phyloP scores from a whole-genome alignment of 2,888 invertebrate species.

The Willowsia nigromaculata region DNA sequence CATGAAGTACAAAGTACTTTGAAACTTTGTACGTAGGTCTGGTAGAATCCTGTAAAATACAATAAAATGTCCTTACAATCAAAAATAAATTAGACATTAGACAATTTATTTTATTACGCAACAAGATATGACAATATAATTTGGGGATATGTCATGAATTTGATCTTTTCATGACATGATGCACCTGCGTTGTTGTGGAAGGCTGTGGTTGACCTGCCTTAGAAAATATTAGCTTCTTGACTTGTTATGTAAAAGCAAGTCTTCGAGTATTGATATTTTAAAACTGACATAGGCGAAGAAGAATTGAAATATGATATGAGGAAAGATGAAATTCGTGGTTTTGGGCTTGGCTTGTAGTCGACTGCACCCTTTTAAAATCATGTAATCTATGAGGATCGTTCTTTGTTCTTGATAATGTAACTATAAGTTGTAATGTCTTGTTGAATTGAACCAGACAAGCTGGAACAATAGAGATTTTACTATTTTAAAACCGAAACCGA shows the following conservation, averaged over 20 bases:
- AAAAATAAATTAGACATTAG: not conserved
- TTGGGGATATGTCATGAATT: not conserved
- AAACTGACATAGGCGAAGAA: not conserved
- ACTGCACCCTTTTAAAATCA: slow-evolving; percentile 63
- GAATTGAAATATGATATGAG: slow-evolving; percentile 59
- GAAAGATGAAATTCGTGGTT: slow-evolving; percentile 61
- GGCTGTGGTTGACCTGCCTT: not conserved
- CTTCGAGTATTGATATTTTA: not conserved
- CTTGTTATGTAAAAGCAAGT: slow-evolving; percentile 4
- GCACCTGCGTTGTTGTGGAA: slow-evolving; percentile 36
- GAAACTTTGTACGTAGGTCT: too few relatives aligned
- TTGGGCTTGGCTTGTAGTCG: slow-evolving; percentile 65
- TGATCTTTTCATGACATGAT: not conserved
- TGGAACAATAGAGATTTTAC: not conserved
- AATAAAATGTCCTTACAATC: too few relatives aligned
- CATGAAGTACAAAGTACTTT: too few relatives aligned
- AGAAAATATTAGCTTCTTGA: not conserved
- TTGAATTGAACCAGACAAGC: not conserved
- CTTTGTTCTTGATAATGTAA: slow-evolving; percentile 13
- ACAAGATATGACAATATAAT: slow-evolving; percentile 44
- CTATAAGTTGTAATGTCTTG: not conserved
- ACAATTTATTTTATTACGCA: not conserved
- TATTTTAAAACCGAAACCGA: not conserved
- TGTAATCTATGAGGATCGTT: slow-evolving; percentile 58
- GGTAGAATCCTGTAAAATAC: too few relatives aligned